phyloP scores from a whole-genome alignment of 2,113 vertebrate genomes.

The Halcyon senegalensis region DNA sequence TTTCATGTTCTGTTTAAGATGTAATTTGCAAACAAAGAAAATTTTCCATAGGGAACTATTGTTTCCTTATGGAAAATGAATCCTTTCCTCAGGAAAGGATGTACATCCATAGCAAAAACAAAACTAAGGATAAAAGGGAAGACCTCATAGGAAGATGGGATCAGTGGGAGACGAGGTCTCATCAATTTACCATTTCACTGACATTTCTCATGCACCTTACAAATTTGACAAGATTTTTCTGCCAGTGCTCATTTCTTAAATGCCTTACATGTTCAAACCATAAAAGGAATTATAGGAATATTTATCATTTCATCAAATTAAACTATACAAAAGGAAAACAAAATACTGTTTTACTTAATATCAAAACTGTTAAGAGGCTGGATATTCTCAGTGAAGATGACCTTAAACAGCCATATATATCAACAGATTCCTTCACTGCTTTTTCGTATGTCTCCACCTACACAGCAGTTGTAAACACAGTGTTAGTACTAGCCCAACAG shows the following conservation, averaged over 20 bases:
- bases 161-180: background rate
- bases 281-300: background rate
- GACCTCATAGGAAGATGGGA: background rate
- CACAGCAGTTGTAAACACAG: background rate
- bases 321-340: background rate
- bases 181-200: background rate
- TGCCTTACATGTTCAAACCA: background rate
- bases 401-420: background rate
- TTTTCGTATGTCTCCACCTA: background rate
- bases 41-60: background rate
- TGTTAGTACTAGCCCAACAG: background rate
- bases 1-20: background rate
- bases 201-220: background rate
- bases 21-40: background rate
- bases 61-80: background rate
- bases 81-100: background rate
- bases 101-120: background rate
- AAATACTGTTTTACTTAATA: background rate
- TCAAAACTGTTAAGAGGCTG: background rate
- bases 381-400: background rate
- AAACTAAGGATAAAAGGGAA: background rate
- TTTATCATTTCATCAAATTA: background rate
- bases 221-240: background rate
- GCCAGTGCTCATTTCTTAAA: background rate
- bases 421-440: background rate